Conservation (phyloP, 2,113 vertebrate genomes). For the Tupaia chinensis region DNA sequence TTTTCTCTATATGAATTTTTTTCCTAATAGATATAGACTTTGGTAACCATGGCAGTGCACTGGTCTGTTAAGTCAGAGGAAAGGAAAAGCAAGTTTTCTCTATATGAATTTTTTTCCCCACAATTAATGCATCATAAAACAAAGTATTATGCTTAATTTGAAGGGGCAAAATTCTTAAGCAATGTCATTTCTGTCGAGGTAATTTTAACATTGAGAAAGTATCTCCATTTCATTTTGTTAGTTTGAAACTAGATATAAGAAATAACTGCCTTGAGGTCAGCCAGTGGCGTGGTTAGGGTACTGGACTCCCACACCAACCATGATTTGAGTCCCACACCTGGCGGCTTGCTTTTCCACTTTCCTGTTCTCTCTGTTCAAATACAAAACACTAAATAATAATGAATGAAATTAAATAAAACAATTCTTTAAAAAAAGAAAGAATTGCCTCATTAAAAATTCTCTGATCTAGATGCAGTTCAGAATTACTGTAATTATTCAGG, state of each 20-base stretch:
- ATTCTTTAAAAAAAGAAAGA: too few species aligned
- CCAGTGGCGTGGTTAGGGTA: too few species aligned
- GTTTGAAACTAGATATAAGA: background rate
- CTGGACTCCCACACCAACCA: too few species aligned
- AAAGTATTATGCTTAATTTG: constrained; percentile 1
- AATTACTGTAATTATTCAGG: background rate
- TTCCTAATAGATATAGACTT: background rate
- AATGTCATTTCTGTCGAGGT: background rate
- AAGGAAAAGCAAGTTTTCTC: background rate
- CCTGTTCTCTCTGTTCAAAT: too few species aligned
- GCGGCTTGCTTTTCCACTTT: too few species aligned
- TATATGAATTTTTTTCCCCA: too few species aligned
- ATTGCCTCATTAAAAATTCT: background rate
- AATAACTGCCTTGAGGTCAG: background rate
- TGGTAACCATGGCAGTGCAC: background rate
- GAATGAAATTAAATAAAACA: too few species aligned
- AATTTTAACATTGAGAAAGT: constrained; percentile 18
- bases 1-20: background rate
- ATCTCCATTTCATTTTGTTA: background rate
- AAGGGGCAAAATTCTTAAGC: background rate
- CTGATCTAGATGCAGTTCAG: background rate
- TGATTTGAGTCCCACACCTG: too few species aligned
- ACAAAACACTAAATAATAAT: too few species aligned
- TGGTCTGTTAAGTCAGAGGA: background rate
- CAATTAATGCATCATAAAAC: background rate